A percentile compares a stretch with the other conserved stretches of the same genome.
Conservation (phyloP, 1,140 invertebrate genomes). For the Drosophila kurseongensis region DNA sequence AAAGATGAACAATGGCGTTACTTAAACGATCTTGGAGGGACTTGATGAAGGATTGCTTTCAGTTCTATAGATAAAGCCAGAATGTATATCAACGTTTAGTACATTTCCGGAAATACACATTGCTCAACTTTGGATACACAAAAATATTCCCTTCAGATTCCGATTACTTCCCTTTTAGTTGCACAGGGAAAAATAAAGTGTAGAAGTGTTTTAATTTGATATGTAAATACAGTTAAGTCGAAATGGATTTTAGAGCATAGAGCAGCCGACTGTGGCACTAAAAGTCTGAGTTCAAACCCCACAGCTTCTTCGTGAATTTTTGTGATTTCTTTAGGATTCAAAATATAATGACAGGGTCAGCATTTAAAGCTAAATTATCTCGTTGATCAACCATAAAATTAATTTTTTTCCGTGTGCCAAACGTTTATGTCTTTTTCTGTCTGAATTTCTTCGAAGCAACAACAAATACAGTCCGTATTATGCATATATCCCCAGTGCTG, state of each 20-base stretch:
- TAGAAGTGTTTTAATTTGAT: no score
- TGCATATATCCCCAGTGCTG: constrained; percentile 4
- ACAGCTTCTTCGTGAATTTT: no score
- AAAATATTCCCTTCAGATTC: constrained; percentile 12
- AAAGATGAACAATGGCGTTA: constrained; percentile 26
- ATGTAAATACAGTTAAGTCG: not conserved
- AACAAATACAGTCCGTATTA: constrained; percentile 2
- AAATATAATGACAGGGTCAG: no score
- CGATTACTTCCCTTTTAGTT: constrained; percentile 9
- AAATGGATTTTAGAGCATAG: no score
- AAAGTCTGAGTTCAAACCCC: no score
- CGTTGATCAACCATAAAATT: no score
- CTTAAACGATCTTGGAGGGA: constrained; percentile 20
- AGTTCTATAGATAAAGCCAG: not conserved
- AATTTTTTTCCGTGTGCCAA: not conserved
- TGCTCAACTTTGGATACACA: constrained; percentile 9
- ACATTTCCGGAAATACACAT: constrained; percentile 14
- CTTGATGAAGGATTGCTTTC: constrained; percentile 8
- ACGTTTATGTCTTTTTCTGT: constrained; percentile 15
- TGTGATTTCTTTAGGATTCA: no score
- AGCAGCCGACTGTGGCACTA: no score
- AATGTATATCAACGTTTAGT: not conserved
- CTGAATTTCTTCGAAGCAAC: constrained; percentile 20
- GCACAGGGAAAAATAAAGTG: not conserved
- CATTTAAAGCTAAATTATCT: no score